Evolutionary conservation across 1,140 invertebrate genomes (phyloP).

Genomic region (Apis dorsata): DNA sequence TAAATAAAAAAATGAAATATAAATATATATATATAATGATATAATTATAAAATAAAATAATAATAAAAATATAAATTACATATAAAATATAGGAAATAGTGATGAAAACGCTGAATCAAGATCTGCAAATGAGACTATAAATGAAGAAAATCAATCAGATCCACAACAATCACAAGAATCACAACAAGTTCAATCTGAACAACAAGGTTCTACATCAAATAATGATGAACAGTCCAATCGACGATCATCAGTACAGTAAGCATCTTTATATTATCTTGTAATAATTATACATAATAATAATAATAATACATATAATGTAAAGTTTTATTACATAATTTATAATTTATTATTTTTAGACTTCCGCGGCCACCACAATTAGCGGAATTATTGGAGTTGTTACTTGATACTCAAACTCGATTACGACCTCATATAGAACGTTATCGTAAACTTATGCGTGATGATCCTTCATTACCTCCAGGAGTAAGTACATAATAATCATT

Average conservation of each 20-base stretch:
- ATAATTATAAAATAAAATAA: too few relatives aligned
- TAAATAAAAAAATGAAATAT: neutral
- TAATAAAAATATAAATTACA: too few relatives aligned
- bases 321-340: conserved; percentile 5
- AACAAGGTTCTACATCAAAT: conserved; percentile 40
- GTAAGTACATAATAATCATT: conserved; percentile 72
- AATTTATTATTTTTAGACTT: conserved; percentile 59
- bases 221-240: conserved; percentile 30
- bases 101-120: conserved; percentile 51
- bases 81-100: conserved; percentile 32
- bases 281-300: neutral
- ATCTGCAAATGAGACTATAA: conserved; percentile 20
- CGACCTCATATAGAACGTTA: conserved; percentile 84
- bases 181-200: conserved; percentile 33
- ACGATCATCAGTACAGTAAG: conserved; percentile 39
- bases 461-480: conserved; percentile 81
- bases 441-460: conserved; percentile 81
- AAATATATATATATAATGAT: neutral
- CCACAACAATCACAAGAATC: conserved; percentile 7
- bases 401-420: conserved; percentile 82
- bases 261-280: neutral
- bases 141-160: conserved; percentile 52
- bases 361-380: conserved; percentile 82
- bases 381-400: conserved; percentile 82
- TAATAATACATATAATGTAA: neutral